Conservation (phyloP, 2,113 vertebrate species). For the Garra rufa region DNA sequence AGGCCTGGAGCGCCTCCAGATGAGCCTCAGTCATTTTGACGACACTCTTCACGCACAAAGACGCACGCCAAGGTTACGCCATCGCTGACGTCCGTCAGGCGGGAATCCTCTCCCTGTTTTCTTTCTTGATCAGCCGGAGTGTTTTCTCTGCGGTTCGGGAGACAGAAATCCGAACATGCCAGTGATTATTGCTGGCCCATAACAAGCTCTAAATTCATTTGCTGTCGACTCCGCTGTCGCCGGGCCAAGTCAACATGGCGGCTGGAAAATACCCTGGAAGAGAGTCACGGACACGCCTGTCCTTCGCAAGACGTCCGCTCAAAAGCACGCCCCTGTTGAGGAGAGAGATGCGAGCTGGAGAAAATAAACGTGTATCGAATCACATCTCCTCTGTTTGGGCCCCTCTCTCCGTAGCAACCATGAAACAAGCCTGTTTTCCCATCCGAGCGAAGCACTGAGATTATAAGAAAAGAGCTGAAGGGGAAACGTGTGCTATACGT, state of each 20-base stretch:
- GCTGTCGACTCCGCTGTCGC: conserved; percentile 67
- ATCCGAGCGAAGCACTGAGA: conserved; percentile 37
- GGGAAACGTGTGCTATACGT: conserved; percentile 28
- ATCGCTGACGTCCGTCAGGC: conserved; percentile 55
- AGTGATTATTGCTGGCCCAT: conserved; percentile 65
- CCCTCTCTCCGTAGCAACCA: conserved; percentile 68
- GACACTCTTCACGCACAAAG: conserved; percentile 33
- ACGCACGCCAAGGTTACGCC: conserved; percentile 34
- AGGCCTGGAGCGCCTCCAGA: conserved; percentile 29
- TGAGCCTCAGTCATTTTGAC: conserved; percentile 43
- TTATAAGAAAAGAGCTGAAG: conserved; percentile 37
- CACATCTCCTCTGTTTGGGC: conserved; percentile 68
- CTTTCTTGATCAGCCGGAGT: conserved; percentile 56
- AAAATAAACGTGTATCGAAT: conserved; percentile 68
- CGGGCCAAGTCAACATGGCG: conserved; percentile 66
- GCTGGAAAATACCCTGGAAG: conserved; percentile 74
- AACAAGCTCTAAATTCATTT: conserved; percentile 69
- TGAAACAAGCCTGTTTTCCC: conserved; percentile 68
- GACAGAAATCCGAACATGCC: conserved; percentile 63
- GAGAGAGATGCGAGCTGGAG: conserved; percentile 60
- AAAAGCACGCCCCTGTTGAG: conserved; percentile 62
- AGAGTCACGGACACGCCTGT: conserved; percentile 66
- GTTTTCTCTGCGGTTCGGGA: conserved; percentile 71
- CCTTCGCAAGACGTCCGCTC: conserved; percentile 54
- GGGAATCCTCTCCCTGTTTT: conserved; percentile 69